Conservation (phyloP, 2,888 invertebrate species). For the Unio delphinus region DNA sequence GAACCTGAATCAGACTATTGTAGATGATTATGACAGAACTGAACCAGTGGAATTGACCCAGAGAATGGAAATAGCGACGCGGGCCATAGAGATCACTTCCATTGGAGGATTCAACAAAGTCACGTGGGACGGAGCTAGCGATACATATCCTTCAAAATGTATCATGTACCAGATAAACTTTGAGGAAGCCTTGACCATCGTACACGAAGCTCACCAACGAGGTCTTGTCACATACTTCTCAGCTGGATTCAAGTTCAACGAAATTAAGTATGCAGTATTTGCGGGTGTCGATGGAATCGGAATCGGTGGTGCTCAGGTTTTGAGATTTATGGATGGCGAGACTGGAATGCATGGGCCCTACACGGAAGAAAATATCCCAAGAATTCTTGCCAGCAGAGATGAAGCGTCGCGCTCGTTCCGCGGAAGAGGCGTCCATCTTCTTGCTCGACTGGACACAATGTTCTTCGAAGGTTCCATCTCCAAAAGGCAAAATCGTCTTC, state of each 20-base stretch:
- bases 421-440: slow-evolving; percentile 23
- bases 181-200: slow-evolving; percentile 29
- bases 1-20: slow-evolving; percentile 46
- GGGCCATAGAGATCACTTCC: slow-evolving; percentile 43
- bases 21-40: slow-evolving; percentile 31
- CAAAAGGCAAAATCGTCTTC: slow-evolving; percentile 10
- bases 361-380: slow-evolving; percentile 32
- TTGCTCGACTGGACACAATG: slow-evolving; percentile 35
- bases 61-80: slow-evolving; percentile 40
- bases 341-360: slow-evolving; percentile 32
- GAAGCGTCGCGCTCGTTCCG: slow-evolving; percentile 15
- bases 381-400: slow-evolving; percentile 21
- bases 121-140: slow-evolving; percentile 33
- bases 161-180: slow-evolving; percentile 32
- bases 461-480: slow-evolving; percentile 29
- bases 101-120: slow-evolving; percentile 35
- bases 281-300: slow-evolving; percentile 50
- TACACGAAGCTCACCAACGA: slow-evolving; percentile 27
- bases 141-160: slow-evolving; percentile 26
- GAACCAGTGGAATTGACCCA: slow-evolving; percentile 14
- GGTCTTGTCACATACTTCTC: slow-evolving; percentile 40
- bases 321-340: slow-evolving; percentile 24
- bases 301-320: slow-evolving; percentile 48
- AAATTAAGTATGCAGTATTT: slow-evolving; percentile 48
- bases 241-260: slow-evolving; percentile 51